Conservation (phyloP, 2,113 vertebrate genomes). For the Cepphus grylle region DNA sequence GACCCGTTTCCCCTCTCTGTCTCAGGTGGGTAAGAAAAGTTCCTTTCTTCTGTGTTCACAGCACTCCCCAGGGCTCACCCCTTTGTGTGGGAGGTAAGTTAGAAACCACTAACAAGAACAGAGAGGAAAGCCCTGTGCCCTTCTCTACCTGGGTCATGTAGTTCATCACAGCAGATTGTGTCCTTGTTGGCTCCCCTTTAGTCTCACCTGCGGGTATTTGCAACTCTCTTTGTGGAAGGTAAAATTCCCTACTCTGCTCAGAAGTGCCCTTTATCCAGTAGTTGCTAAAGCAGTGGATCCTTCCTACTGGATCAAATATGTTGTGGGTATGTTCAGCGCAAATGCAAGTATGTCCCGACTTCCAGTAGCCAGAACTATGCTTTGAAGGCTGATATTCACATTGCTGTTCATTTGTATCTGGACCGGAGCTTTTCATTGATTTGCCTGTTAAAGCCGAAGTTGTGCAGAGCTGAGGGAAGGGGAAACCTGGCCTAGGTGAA, state of each 20-base stretch:
- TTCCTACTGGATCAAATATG: background rate
- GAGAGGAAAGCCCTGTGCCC: background rate
- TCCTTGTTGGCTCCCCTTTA: background rate
- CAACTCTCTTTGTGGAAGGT: background rate
- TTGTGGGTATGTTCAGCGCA: background rate
- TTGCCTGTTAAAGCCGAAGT: background rate
- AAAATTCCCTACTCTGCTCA: background rate
- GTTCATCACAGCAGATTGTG: background rate
- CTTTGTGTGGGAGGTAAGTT: background rate
- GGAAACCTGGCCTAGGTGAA: background rate
- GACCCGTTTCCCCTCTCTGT: background rate
- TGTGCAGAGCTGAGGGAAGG: background rate
- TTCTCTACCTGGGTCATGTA: background rate
- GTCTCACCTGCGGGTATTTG: background rate
- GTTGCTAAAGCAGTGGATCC: background rate
- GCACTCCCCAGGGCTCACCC: background rate
- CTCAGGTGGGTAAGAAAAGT: slow-evolving; percentile 16
- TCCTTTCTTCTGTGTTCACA: background rate
- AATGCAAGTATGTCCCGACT: background rate
- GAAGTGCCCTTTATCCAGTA: background rate
- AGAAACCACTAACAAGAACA: background rate
- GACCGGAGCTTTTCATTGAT: background rate
- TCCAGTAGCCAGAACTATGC: background rate
- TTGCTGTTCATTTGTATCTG: background rate
- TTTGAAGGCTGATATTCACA: background rate